phyloP scores from a whole-genome alignment of 2,797 vertebrate genomes.

The Poliocrania exsul region DNA sequence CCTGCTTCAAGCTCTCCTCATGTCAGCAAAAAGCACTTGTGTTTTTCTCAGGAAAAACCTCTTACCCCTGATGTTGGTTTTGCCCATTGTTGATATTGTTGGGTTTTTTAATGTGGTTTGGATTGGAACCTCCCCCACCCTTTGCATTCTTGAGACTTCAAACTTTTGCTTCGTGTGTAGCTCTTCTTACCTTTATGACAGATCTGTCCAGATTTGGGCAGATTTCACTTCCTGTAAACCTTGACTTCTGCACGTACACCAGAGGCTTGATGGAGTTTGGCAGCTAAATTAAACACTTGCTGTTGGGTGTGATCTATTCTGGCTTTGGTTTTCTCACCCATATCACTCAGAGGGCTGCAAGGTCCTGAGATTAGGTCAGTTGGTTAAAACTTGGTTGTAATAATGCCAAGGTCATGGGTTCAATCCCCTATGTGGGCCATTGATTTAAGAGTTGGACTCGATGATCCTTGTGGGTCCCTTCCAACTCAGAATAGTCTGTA shows the following conservation, averaged over 20 bases:
- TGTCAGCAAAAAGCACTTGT: not conserved
- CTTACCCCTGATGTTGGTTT: not conserved
- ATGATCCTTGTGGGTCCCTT: no score
- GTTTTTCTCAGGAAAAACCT: not conserved
- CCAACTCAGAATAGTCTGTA: no score
- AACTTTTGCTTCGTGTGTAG: fast-evolving
- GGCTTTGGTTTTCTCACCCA: not conserved
- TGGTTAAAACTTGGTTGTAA: no score
- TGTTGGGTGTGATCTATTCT: not conserved
- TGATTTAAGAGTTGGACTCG: no score
- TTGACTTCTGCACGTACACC: not conserved
- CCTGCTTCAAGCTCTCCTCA: not conserved
- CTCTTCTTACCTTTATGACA: not conserved
- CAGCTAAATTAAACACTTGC: not conserved
- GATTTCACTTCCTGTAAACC: not conserved
- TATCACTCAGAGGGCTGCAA: not conserved
- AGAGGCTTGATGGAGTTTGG: not conserved
- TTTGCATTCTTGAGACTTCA: not conserved
- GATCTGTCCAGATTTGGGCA: not conserved
- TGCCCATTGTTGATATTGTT: not conserved
- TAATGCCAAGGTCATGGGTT: no score
- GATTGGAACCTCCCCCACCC: not conserved
- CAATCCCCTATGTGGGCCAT: no score
- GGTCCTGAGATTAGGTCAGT: no score
- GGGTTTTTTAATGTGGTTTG: not conserved